Evolutionary conservation across 2,888 invertebrate genomes (phyloP).

Genomic region (Nineta flava): DNA sequence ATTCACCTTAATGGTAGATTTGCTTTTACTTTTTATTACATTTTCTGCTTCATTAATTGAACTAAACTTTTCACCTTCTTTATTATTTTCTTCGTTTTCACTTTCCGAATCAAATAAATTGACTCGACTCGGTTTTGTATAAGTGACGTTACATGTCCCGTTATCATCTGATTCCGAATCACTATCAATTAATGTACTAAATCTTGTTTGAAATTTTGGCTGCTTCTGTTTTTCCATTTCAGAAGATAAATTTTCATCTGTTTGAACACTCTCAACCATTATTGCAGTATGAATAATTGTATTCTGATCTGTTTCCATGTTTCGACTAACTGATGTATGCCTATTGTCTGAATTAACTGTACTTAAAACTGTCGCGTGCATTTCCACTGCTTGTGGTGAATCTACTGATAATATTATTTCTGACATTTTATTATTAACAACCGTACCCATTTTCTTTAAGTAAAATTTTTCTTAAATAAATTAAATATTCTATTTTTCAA

Average conservation of each 20-base stretch:
- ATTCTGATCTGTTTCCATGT: background rate
- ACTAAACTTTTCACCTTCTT: background rate
- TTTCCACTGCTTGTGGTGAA: background rate
- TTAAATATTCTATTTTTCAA: background rate
- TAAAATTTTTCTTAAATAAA: background rate
- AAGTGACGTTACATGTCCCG: background rate
- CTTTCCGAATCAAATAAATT: too few species aligned
- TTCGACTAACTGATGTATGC: slow-evolving; percentile 13
- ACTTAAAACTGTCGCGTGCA: slow-evolving; percentile 21
- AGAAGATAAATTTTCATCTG: background rate
- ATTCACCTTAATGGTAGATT: too few species aligned
- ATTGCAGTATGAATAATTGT: background rate
- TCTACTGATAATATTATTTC: slow-evolving; percentile 1
- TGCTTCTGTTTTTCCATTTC: background rate
- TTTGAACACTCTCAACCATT: background rate
- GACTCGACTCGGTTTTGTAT: too few species aligned
- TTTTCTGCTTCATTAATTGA: too few species aligned
- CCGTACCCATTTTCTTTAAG: slow-evolving; percentile 1
- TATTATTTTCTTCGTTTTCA: background rate
- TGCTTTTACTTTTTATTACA: too few species aligned
- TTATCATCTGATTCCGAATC: slow-evolving; percentile 6
- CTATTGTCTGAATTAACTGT: slow-evolving; percentile 42
- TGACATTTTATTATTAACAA: slow-evolving; percentile 3
- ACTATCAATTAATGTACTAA: slow-evolving; percentile 1
- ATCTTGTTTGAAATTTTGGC: background rate